Evolutionary conservation across 2,113 vertebrate genomes (phyloP).

Genomic region (Rhegmatorhina hoffmannsi): DNA sequence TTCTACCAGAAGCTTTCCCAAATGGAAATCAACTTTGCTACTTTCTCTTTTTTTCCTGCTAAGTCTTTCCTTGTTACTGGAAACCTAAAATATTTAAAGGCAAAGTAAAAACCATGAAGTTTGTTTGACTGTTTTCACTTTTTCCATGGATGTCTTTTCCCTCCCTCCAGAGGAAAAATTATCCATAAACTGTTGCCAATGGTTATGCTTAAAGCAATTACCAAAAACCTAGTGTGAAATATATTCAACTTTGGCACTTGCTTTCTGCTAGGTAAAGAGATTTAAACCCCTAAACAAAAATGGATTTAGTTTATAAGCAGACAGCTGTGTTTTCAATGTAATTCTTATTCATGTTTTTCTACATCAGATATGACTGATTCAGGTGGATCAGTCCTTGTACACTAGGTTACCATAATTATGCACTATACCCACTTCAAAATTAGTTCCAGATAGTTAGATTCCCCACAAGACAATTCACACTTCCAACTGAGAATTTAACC

Average conservation of each 20-base stretch:
- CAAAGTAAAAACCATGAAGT: conserved; percentile 21
- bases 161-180: conserved; percentile 54
- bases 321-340: not conserved
- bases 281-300: not conserved
- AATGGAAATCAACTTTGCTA: not conserved
- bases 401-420: conserved; percentile 59
- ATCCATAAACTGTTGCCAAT: conserved; percentile 29
- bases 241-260: conserved; percentile 25
- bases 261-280: conserved; percentile 18
- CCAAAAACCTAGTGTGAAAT: conserved; percentile 40
- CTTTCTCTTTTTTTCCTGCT: not conserved
- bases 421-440: conserved; percentile 73
- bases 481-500: conserved; percentile 71
- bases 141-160: conserved; percentile 30
- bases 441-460: conserved; percentile 81
- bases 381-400: conserved; percentile 58
- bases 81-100: not conserved
- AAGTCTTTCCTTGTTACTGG: not conserved
- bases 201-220: conserved; percentile 43
- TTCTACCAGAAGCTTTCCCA: not conserved
- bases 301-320: not conserved
- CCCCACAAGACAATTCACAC: conserved; percentile 75
- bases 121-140: conserved; percentile 52
- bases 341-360: not conserved
- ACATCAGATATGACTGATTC: not conserved